Base-by-base conservation (phyloP, 2,113 vertebrate species). In the Protomyctophum bolini region DNA sequence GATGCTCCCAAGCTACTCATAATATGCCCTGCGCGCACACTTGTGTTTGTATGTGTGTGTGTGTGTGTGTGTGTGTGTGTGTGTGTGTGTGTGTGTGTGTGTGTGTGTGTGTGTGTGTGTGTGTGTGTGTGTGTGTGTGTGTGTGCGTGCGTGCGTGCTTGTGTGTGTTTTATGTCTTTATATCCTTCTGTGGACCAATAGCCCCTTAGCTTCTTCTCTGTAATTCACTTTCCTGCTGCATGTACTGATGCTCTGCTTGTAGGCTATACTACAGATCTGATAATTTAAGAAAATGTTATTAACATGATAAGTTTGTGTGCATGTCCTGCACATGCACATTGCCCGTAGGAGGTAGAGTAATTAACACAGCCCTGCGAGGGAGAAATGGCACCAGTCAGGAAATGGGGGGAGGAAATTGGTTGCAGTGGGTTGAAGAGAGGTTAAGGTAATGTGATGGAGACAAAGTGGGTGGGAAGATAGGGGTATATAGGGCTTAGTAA, bases 311-410 rank as follows among this genome's bases (percentile, higher is more conserved):
- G 33, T 41, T 41, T 41, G 33, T 41, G 33, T 41, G 4, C 1
- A 62, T 48, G 45, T 71, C 64, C 68, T 68, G 49, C 21, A 21
- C 21, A 21, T 1, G 51, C 77, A 62, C 52, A 21, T 41, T 41
- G 72, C 62, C 41, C 48, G 59, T 69, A 75, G 76, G 59, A 15
- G 58, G 21, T 0, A 7, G 50, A 58, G 69, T 70, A 68, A 84
- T 81, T 82, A 81, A 73, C n/a, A 47, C 65, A 68, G 49, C 70
- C 76, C 66, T 72, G 77, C 1, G 9, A 71, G 77, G 76, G 45
- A 73, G 28, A 55, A 70, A 70, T 64, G 15, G 10, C 52, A n/a
- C 47, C 33, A 56, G 8, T 56, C 63, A 56, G 60, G 81, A 45
- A 55, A 11, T n/a, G 57, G 62, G 33, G 47, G 10, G 55, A 21